A percentile compares a stretch with the other conserved stretches of the same genome.
These are phyloP conservation scores for Argyra leucocephala DNA, from an alignment of 2,888 invertebrate species.

Conservation along the genomic window DNA sequence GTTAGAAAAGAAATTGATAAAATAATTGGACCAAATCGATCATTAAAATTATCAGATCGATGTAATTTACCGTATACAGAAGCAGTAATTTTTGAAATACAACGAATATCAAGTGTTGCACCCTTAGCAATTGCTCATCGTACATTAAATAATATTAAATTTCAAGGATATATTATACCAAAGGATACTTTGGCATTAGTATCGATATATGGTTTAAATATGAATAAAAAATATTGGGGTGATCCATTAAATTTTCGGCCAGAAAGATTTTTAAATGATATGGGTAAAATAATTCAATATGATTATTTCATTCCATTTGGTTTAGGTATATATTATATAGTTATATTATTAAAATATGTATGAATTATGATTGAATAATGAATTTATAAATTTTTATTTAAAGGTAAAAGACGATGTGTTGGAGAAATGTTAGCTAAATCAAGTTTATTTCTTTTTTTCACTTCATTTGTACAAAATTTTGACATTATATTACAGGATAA, in stretches of 20 bases:
- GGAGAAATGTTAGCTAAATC: constrained; percentile 56
- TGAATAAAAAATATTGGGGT: constrained; percentile 48
- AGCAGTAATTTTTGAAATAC: constrained; percentile 48
- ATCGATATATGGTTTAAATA: constrained; percentile 48
- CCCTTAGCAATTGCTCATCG: constrained; percentile 40
- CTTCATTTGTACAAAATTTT: constrained; percentile 51
- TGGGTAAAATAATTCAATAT: constrained; percentile 46
- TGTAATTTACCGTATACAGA: constrained; percentile 47
- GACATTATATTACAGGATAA: constrained; percentile 33
- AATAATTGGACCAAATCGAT: constrained; percentile 35
- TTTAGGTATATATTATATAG: constrained; percentile 46
- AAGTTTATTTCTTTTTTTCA: constrained; percentile 51
- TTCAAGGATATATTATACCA: constrained; percentile 45
- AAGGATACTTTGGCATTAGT: constrained; percentile 49
- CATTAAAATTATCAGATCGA: constrained; percentile 45
- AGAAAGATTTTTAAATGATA: constrained; percentile 52
- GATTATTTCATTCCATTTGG: constrained; percentile 57
- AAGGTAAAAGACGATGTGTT: constrained; percentile 47
- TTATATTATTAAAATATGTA: background rate
- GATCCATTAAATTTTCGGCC: constrained; percentile 53
- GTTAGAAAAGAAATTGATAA: constrained; percentile 46
- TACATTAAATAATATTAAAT: constrained; percentile 36
- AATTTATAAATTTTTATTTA: background rate
- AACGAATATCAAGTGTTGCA: constrained; percentile 43
- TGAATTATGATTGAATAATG: too few species aligned